These are phyloP conservation scores for Mustela lutreola DNA, from an alignment of 2,113 vertebrate genomes.

Conservation along the genomic window DNA sequence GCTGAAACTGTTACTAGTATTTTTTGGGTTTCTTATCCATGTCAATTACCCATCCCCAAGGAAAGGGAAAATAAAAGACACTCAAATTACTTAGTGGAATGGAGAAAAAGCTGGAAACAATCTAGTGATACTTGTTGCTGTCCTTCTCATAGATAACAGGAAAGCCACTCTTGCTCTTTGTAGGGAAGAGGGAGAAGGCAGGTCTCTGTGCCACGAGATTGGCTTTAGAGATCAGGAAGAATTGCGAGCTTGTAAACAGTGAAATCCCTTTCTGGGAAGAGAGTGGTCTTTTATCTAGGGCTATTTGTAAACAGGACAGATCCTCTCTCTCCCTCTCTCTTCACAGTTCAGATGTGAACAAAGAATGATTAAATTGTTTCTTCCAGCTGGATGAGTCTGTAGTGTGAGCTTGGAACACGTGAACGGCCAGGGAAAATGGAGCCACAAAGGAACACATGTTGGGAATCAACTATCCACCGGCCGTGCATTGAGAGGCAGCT, in stretches of 20 bases:
- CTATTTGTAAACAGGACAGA: constrained; percentile 16
- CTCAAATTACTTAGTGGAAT: not conserved
- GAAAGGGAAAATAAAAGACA: not conserved
- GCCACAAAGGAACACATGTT: not conserved
- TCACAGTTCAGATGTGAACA: not conserved
- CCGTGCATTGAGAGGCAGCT: not conserved
- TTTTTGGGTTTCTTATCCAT: not conserved
- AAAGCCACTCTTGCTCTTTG: not conserved
- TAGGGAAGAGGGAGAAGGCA: not conserved
- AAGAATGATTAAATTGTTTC: not conserved
- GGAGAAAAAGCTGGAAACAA: not conserved
- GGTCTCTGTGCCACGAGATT: not conserved
- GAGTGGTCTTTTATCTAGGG: not conserved
- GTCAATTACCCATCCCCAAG: not conserved
- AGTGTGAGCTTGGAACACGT: not conserved
- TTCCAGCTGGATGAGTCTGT: not conserved
- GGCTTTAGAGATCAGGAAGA: not conserved
- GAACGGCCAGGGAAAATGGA: not conserved
- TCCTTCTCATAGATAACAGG: not conserved
- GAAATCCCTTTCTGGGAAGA: not conserved
- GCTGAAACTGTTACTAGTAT: not conserved
- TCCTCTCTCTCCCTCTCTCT: not conserved
- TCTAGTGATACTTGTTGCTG: not conserved
- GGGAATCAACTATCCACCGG: not conserved
- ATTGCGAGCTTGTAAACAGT: not conserved